phyloP scores from a whole-genome alignment of 2,797 vertebrate genomes.

The Scleropages formosus region DNA sequence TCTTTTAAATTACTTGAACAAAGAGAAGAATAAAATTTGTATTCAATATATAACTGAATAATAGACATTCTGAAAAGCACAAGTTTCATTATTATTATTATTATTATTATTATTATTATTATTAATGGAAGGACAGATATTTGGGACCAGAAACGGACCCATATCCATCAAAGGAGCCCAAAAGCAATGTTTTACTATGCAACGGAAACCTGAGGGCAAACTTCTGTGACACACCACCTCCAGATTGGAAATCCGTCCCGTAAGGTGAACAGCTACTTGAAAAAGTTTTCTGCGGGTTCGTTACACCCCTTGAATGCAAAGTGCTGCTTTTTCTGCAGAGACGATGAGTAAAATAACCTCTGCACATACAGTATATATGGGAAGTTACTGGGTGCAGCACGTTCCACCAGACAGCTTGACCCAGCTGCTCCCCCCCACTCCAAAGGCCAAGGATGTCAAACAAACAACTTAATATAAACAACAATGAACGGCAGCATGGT shows the following conservation, averaged over 20 bases:
- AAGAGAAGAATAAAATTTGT: no score
- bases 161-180: conserved; percentile 1
- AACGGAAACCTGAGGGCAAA: neutral
- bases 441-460: conserved; percentile 29
- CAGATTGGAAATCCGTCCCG: neutral
- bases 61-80: no score
- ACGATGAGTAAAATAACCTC: neutral
- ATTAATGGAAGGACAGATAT: no score
- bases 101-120: no score
- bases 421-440: neutral
- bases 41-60: no score
- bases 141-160: no score
- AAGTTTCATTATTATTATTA: no score
- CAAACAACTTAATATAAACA: conserved; percentile 16
- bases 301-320: neutral
- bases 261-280: neutral
- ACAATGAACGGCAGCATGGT: neutral
- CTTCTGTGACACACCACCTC: neutral
- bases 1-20: no score
- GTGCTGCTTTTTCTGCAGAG: no score
- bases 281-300: neutral
- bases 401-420: conserved; percentile 4
- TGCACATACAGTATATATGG: neutral
- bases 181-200: neutral
- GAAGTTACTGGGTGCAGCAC: neutral